phyloP scores from a whole-genome alignment of 2,888 invertebrate genomes.

The Dolomedes plantarius region DNA sequence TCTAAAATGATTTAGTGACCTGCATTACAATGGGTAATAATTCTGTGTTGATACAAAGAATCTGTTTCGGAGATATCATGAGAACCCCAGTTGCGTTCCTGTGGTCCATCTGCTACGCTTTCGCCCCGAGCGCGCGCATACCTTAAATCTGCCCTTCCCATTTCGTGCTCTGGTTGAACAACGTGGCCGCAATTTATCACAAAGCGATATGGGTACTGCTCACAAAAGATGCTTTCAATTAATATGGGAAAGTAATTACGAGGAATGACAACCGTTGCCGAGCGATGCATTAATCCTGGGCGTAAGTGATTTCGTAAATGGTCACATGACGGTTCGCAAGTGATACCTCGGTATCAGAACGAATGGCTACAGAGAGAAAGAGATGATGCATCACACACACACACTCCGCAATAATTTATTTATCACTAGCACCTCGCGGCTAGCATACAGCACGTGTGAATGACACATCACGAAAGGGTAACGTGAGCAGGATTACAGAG shows the following conservation, averaged over 20 bases:
- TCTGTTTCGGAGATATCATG: no score
- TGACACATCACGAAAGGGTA: no score
- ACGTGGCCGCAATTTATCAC: background rate
- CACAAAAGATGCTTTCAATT: constrained; percentile 14
- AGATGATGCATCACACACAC: no score
- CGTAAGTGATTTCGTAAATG: background rate
- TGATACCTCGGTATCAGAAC: no score
- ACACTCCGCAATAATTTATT: no score
- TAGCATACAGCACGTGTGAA: no score
- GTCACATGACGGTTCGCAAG: background rate
- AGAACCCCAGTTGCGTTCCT: background rate
- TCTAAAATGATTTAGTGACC: no score
- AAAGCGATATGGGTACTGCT: background rate
- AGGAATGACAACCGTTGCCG: background rate
- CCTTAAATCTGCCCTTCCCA: background rate
- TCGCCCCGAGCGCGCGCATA: background rate
- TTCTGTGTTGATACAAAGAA: no score
- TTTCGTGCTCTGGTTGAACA: background rate
- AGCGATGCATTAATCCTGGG: background rate
- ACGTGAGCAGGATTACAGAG: no score
- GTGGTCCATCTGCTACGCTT: background rate
- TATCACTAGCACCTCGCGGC: no score
- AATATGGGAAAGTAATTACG: constrained; percentile 5
- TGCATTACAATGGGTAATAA: no score
- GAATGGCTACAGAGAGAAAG: no score